Conservation (phyloP, 1,140 invertebrate species). For the Thrips palmi region DNA sequence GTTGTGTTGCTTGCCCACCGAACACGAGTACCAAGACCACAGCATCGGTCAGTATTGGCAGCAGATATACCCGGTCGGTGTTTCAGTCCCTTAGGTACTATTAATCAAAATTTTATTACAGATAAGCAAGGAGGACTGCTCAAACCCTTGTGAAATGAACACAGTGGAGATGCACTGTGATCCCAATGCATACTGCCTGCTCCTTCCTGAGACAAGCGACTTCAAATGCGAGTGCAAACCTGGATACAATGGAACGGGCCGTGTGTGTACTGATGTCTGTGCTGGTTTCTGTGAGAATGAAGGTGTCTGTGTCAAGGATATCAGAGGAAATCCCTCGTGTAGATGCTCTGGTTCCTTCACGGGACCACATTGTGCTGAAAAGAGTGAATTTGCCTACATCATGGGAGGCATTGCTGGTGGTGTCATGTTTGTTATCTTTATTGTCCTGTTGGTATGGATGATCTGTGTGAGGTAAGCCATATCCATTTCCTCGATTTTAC, state of each 20-base stretch:
- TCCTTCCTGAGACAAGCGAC: conserved; percentile 65
- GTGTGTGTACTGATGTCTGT: conserved; percentile 68
- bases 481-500: conserved; percentile 2
- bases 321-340: conserved; percentile 63
- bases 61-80: not conserved
- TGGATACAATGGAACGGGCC: conserved; percentile 79
- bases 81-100: not conserved
- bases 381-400: conserved; percentile 87
- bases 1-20: conserved; percentile 72
- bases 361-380: conserved; percentile 73
- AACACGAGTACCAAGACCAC: conserved; percentile 78
- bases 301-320: conserved; percentile 75
- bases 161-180: conserved; percentile 73
- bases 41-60: conserved; percentile 43
- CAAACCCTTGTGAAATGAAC: conserved; percentile 76
- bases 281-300: conserved; percentile 79
- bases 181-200: conserved; percentile 70
- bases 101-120: too few species aligned
- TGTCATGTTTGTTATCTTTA: conserved; percentile 78
- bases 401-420: conserved; percentile 81
- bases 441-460: conserved; percentile 90
- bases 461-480: conserved; percentile 65
- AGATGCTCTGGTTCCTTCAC: conserved; percentile 81
- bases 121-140: conserved; percentile 67
- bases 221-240: conserved; percentile 88